phyloP scores from a whole-genome alignment of 2,888 invertebrate genomes.

The Eumerus sabulonum region DNA sequence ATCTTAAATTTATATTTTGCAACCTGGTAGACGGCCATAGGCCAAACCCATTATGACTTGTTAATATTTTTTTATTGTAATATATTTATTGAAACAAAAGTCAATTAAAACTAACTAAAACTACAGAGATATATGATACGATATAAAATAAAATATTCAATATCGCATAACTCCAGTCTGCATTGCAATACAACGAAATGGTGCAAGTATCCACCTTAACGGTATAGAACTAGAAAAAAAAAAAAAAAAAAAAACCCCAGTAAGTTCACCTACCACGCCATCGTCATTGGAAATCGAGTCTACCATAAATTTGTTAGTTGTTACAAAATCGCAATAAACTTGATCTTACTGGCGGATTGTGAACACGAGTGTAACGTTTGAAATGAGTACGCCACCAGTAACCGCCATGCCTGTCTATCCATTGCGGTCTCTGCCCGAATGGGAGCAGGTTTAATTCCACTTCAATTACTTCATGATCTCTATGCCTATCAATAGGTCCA shows the following conservation, averaged over 20 bases:
- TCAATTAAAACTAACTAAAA: no score
- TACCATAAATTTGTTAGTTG: conserved; percentile 59
- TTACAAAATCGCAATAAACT: conserved; percentile 68
- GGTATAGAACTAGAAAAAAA: conserved; percentile 31
- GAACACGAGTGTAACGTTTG: conserved; percentile 48
- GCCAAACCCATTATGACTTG: no score
- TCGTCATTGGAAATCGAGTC: conserved; percentile 52
- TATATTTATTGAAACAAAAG: no score
- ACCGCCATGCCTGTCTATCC: conserved; percentile 17
- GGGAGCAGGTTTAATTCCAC: conserved; percentile 65
- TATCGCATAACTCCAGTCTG: no score
- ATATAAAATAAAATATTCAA: no score
- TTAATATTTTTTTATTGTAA: no score
- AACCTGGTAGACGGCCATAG: no score
- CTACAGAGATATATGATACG: no score
- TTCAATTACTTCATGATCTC: conserved; percentile 67
- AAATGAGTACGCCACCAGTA: conserved; percentile 44
- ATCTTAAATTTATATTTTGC: no score
- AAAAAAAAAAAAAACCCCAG: conserved; percentile 12
- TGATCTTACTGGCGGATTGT: conserved; percentile 66
- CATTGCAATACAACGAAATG: neutral
- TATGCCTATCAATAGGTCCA: conserved; percentile 43
- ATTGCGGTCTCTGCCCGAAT: conserved; percentile 30
- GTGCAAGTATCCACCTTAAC: conserved; percentile 49
- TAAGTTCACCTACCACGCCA: conserved; percentile 23